Base-by-base conservation (phyloP, 2,888 invertebrate genomes). In the Trichopoda pennipes region DNA sequence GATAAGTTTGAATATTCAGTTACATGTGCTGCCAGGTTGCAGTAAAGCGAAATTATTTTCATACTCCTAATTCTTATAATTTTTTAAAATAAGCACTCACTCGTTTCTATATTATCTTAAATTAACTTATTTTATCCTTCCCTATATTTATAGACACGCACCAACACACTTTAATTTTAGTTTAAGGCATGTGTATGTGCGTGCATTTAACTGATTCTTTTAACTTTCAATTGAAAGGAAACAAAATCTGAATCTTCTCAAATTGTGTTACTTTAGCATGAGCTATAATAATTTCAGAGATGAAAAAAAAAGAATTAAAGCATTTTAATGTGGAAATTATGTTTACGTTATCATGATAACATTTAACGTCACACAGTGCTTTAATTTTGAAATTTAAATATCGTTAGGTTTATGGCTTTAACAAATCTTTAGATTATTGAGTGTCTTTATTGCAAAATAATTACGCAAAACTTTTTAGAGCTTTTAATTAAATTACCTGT, bases 171-270 rank as follows among this genome's bases (percentile, higher is more conserved):
- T 14, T 10, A 28, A 21, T 23, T 14, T 23, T 6, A 6, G 53
- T 53, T 23, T 23, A 6, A 16, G 9, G 10, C n/a, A 47, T 38
- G 23, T 28, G 23, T 38, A 0, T 49, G 51, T 42, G 17, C 51
- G 35, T 42, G 17, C 4, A 64, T 70, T 64, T 70, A 70, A 70
- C 42, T 58, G 44, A 78, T 66, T 58, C n/a, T 49, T 72, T 72
- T 58, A 51, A 51, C 32, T 58, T 60, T 60, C 14, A 64, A 78
- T 58, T 63, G 16, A 42, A 47, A 21, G 23, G 7, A 42, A 42
- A 49, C 19, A 42, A 66, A 51, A 53, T 60, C 51, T n/a, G 21
- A 72, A 51, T 51, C 56, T 63, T 38, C 64, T 32, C 35, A 55
- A 77, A 69, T 61, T 76, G 23, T 69, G 35, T 69, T 23, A 68